Evolutionary conservation across 2,888 invertebrate genomes (phyloP), one percentile per base, ranked within the genome.

Genomic region (Oegoconia quadripuncta): DNA sequence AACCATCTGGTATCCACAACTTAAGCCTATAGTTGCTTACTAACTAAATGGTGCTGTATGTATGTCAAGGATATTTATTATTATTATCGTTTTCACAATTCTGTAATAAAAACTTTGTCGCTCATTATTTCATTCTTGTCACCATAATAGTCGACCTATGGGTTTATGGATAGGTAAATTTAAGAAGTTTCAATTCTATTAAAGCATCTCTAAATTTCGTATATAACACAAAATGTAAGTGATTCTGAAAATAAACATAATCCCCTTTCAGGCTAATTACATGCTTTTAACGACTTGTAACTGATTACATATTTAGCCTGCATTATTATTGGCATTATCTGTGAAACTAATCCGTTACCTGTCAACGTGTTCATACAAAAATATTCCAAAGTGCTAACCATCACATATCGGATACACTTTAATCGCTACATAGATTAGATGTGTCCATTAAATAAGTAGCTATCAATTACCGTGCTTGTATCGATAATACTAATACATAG

Each of bases 401-500:
- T 42, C 28, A 38, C 38, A 26, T 42, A 42, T 42, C 38, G 35
- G 42, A 42, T 42, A 43, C 41, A 51, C 54, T 54, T 53, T 61
- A 69, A 64, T 70, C 68, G 53, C 49, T 51, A 57, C 57, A 59
- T 55, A 76, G 78, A 82, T 80, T 76, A 79, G 65, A 64, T 48
- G 59, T 68, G 70, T 76, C 80, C 81, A 81, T 80, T 81, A 78
- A 81, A 78, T 76, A 75, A 79, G 77, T 77, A 79, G 79, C 79
- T 82, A 84, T 83, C 84, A 83, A 86, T 84, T 84, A 82, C 69
- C 56, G 54, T 55, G 52, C 55, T 66, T 59, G 59, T 63, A 59
- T 65, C 67, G 74, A 74, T 77, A 75, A 71, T 63, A 59, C 59
- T 60, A 42, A 34, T 25, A n/a, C n/a, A n/a, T n/a, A 27, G 27